Evolutionary conservation across 2,888 invertebrate species (phyloP).

Genomic region (Cheilosia soror): DNA sequence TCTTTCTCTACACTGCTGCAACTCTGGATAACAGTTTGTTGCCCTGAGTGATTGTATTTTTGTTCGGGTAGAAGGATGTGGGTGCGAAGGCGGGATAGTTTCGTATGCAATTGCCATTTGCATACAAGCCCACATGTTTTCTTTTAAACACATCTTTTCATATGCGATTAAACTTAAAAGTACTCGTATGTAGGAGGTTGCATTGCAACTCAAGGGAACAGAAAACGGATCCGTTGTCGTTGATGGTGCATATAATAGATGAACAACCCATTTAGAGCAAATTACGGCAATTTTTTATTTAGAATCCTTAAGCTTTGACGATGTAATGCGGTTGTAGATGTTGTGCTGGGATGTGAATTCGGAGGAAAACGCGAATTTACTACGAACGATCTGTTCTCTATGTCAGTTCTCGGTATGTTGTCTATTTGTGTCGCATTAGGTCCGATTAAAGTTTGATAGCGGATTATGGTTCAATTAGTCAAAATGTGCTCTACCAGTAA

Average conservation of each 20-base stretch:
- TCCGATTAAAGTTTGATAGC: no score
- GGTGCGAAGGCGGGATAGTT: neutral
- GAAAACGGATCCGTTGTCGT: slow-evolving; percentile 20
- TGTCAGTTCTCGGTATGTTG: no score
- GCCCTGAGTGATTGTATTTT: slow-evolving; percentile 19
- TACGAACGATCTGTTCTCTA: no score
- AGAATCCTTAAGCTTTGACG: slow-evolving; percentile 7
- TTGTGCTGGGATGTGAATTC: neutral
- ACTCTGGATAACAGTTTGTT: neutral
- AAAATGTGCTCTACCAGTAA: no score
- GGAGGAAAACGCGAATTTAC: no score
- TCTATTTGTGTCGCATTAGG: no score
- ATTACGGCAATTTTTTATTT: slow-evolving; percentile 36
- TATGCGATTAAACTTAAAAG: neutral
- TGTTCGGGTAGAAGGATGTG: neutral
- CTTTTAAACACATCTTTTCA: neutral
- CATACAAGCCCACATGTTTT: slow-evolving; percentile 12
- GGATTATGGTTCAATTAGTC: no score
- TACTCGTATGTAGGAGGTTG: neutral
- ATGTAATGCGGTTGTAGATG: slow-evolving; percentile 9
- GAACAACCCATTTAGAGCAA: slow-evolving; percentile 35
- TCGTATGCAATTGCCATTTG: slow-evolving; percentile 22
- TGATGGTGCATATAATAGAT: slow-evolving; percentile 40
- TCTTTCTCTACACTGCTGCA: neutral
- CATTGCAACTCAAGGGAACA: neutral